Evolutionary conservation across 2,113 vertebrate species (phyloP).

Genomic region (Odontophorus gujanensis): DNA sequence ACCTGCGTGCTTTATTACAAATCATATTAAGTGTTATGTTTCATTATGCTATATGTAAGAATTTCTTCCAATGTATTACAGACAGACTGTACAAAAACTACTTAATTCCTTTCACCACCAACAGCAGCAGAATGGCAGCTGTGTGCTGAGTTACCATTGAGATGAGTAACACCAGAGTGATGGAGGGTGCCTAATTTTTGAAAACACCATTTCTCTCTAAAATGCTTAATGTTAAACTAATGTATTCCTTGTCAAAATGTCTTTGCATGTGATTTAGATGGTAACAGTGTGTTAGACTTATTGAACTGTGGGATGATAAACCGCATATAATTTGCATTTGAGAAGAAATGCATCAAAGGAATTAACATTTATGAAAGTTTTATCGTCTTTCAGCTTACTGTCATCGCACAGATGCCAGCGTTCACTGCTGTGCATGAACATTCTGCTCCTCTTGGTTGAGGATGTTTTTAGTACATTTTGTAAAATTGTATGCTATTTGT

Average conservation of each 20-base stretch:
- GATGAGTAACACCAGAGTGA: neutral
- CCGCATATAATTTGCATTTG: slow-evolving; percentile 49
- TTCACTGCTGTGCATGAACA: neutral
- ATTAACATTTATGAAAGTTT: slow-evolving; percentile 63
- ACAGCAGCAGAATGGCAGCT: neutral
- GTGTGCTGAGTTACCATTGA: neutral
- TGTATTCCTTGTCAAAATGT: slow-evolving; percentile 48
- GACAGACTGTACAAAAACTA: neutral
- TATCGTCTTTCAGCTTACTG: slow-evolving; percentile 42
- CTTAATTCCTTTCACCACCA: neutral
- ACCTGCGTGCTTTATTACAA: neutral
- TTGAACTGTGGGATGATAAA: slow-evolving; percentile 47
- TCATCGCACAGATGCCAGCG: slow-evolving; percentile 5
- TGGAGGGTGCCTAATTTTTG: neutral
- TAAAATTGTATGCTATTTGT: neutral
- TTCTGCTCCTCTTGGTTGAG: neutral
- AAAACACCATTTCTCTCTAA: neutral
- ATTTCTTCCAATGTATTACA: neutral
- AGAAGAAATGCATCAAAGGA: slow-evolving; percentile 59
- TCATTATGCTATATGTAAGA: neutral
- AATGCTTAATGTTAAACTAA: slow-evolving; percentile 13
- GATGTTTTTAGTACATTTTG: neutral
- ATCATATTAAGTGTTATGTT: neutral
- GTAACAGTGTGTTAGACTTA: slow-evolving; percentile 44
- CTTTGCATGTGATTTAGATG: slow-evolving; percentile 57